Evolutionary conservation across 2,113 vertebrate genomes (phyloP).

Genomic region (Aphyosemion australe): DNA sequence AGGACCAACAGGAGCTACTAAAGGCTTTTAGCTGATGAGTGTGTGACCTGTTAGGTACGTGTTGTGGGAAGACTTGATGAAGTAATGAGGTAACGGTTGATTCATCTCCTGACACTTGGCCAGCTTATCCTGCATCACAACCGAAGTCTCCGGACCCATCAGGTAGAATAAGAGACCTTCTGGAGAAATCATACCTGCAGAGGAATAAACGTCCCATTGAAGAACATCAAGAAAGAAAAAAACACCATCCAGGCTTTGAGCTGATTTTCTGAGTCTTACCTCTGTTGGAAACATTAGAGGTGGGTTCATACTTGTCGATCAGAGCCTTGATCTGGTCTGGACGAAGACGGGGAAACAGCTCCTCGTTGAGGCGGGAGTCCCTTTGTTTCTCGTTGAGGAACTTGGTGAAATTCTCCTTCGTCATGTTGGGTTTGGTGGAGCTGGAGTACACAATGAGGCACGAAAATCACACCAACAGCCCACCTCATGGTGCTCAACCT

Average conservation of each 20-base stretch:
- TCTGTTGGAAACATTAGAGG: conserved; percentile 84
- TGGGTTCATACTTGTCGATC: conserved; percentile 94
- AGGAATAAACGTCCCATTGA: conserved; percentile 7
- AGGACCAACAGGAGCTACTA: too few relatives aligned
- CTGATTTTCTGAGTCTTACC: conserved; percentile 72
- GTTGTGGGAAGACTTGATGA: conserved; percentile 97
- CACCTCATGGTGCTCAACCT: background rate
- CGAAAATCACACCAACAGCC: background rate
- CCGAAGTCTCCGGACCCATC: conserved; percentile 88
- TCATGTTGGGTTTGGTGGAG: conserved; percentile 93
- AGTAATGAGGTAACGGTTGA: conserved; percentile 92
- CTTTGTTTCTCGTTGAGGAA: conserved; percentile 96
- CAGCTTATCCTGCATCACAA: conserved; percentile 86
- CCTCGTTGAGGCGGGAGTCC: conserved; percentile 90
- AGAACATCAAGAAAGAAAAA: background rate
- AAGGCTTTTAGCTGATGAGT: too few relatives aligned
- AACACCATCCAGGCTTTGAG: background rate
- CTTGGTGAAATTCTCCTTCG: conserved; percentile 92
- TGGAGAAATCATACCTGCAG: conserved; percentile 89
- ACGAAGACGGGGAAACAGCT: conserved; percentile 87
- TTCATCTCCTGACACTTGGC: conserved; percentile 90
- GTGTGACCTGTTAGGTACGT: conserved; percentile 91
- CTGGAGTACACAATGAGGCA: conserved; percentile 40
- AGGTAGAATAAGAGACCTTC: conserved; percentile 93
- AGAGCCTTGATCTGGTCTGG: conserved; percentile 90